Conservation (phyloP, 2,797 vertebrate genomes). For the Oreochromis mossambicus region DNA sequence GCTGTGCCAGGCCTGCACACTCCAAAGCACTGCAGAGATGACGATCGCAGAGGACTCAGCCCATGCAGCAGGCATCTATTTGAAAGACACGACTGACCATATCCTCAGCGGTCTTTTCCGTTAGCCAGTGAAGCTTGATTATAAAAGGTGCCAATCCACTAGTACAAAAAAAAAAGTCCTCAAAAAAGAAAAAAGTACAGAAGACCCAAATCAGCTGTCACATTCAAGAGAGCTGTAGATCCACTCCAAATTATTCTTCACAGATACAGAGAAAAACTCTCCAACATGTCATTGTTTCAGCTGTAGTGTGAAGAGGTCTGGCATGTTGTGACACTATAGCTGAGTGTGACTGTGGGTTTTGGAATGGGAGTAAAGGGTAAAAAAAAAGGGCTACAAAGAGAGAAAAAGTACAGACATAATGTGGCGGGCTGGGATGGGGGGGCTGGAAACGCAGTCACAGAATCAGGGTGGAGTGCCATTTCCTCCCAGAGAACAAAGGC, state of each 20-base stretch:
- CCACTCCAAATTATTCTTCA: slow-evolving; percentile 14
- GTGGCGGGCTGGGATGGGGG: neutral
- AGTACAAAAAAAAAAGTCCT: neutral
- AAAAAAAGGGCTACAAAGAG: slow-evolving; percentile 34
- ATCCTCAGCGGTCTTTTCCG: slow-evolving; percentile 1
- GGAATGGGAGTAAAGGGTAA: slow-evolving; percentile 29
- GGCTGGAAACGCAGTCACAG: slow-evolving; percentile 67
- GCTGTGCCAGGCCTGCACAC: slow-evolving; percentile 51
- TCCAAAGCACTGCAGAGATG: slow-evolving; percentile 49
- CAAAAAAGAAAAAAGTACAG: neutral
- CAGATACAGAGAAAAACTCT: slow-evolving; percentile 2
- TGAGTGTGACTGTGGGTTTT: slow-evolving; percentile 23
- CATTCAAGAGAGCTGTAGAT: neutral
- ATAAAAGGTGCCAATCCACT: neutral
- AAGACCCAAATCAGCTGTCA: slow-evolving; percentile 2
- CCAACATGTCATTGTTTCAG: slow-evolving; percentile 11
- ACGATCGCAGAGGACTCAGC: slow-evolving; percentile 35
- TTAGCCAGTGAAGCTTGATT: neutral
- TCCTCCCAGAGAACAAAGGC: slow-evolving; percentile 66
- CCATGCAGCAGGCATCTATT: slow-evolving; percentile 31
- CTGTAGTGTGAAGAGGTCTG: slow-evolving; percentile 35
- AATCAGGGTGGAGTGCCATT: slow-evolving; percentile 38
- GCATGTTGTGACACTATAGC: slow-evolving; percentile 33
- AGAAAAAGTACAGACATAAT: slow-evolving; percentile 49
- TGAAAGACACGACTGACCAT: slow-evolving; percentile 15